Evolutionary conservation across 2,113 vertebrate genomes (phyloP).

Genomic region (Tamias sibiricus): DNA sequence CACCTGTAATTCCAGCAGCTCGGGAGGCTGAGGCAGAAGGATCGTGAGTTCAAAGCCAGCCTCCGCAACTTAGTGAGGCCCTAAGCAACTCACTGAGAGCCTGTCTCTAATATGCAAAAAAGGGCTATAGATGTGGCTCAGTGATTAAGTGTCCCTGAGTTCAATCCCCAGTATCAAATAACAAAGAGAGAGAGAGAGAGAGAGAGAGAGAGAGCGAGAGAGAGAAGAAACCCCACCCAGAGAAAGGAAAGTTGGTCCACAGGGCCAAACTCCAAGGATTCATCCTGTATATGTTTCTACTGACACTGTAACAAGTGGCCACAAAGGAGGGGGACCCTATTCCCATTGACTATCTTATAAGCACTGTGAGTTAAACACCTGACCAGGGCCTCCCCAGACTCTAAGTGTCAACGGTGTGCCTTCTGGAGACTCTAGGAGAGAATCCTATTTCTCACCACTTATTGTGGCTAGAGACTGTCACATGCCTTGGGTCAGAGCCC

Average conservation of each 20-base stretch:
- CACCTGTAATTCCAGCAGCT: too few species aligned
- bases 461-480: fast-evolving
- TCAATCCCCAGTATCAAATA: too few species aligned
- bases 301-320: neutral
- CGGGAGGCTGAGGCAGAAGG: too few species aligned
- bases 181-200: too few species aligned
- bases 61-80: too few species aligned
- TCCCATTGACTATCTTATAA: neutral
- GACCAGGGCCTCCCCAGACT: neutral
- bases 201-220: too few species aligned
- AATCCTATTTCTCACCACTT: fast-evolving
- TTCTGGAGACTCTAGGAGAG: neutral
- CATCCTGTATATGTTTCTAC: neutral
- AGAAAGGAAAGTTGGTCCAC: neutral
- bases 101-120: too few species aligned
- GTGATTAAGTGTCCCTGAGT: too few species aligned
- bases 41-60: too few species aligned
- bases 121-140: too few species aligned
- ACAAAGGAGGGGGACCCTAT: neutral
- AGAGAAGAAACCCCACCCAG: too few species aligned
- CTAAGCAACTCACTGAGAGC: too few species aligned
- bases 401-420: neutral
- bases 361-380: neutral
- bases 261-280: neutral
- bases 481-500: neutral